phyloP scores from a whole-genome alignment of 2,797 vertebrate genomes.

The Huso huso region DNA sequence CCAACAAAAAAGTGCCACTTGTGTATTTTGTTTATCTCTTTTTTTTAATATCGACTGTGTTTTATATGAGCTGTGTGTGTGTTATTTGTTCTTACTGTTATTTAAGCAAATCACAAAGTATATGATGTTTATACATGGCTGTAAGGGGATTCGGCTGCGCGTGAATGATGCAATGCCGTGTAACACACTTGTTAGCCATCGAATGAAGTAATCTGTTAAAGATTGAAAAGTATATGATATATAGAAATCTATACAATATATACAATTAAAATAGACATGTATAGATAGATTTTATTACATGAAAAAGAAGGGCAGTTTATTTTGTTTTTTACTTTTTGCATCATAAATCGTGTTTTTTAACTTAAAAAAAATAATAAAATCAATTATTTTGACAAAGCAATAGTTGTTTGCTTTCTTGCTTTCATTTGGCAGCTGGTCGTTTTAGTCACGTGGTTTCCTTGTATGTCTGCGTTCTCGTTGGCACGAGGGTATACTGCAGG shows the following conservation, averaged over 20 bases:
- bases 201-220: slow-evolving; percentile 72
- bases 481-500: no score
- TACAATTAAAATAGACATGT: slow-evolving; percentile 51
- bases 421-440: no score
- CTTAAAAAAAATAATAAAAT: not conserved
- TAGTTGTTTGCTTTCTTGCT: no score
- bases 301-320: slow-evolving; percentile 25
- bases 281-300: slow-evolving; percentile 65
- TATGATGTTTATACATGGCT: slow-evolving; percentile 40
- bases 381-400: no score
- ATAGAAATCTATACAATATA: slow-evolving; percentile 25
- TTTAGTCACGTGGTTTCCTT: no score
- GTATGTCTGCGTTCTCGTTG: no score
- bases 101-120: slow-evolving; percentile 29
- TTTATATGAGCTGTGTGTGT: slow-evolving; percentile 58
- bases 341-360: not conserved
- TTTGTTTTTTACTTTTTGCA: not conserved
- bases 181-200: slow-evolving; percentile 66
- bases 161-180: slow-evolving; percentile 77
- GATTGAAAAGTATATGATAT: slow-evolving; percentile 36
- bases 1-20: slow-evolving; percentile 63
- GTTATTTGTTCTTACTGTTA: slow-evolving; percentile 45
- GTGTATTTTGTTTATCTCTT: slow-evolving; percentile 45
- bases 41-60: slow-evolving; percentile 58
- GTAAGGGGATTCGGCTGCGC: slow-evolving; percentile 72